Evolutionary conservation across 1,140 invertebrate species (phyloP), one percentile per base, ranked within the genome.

Genomic region (Neotoxoptera formosana): DNA sequence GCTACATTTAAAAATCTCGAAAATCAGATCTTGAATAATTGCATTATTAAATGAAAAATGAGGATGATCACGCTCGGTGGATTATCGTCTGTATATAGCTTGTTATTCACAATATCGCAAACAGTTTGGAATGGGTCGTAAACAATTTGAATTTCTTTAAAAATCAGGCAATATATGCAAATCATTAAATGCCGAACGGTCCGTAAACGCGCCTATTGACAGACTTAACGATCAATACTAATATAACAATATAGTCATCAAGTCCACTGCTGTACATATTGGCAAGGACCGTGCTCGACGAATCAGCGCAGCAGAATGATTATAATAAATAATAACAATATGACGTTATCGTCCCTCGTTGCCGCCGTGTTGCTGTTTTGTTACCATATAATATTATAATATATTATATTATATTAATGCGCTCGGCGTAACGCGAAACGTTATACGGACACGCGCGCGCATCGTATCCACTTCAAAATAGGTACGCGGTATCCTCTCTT

Each of bases 401-500:
- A 41, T 84, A 53, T 53, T 21, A 21, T 53, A 53, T 21, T 83
- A 9, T 67, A 41, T 41, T 84, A 84, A 84, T 45, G 23, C 23
- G 36, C 34, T 30, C 7, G 20, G 9, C 83, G 36, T 84, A 41
- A 41, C 23, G 17, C 7, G 25, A 47, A 48, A 30, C 45, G 45
- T 11, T 30, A 87, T 48, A 45, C 83, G 41, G 1, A 83, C 23
- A 23, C 25, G 41, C 21, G 41, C 36, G 21, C 41, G 41, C 36
- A 84, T 2, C 41, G 48, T n/a, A 47, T 30, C 47, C 86, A 88
- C 47, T 88, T 88, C 86, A 88, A 88, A 86, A n/a, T n/a, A n/a
- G n/a, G n/a, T n/a, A n/a, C 25, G 25, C 83, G 41, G 47, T 88
- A 51, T 51, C 17, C 25, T 89, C 25, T 89, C n/a, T n/a, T 36